phyloP scores from a whole-genome alignment of 2,797 vertebrate species.

The Bradypodion ventrale region DNA sequence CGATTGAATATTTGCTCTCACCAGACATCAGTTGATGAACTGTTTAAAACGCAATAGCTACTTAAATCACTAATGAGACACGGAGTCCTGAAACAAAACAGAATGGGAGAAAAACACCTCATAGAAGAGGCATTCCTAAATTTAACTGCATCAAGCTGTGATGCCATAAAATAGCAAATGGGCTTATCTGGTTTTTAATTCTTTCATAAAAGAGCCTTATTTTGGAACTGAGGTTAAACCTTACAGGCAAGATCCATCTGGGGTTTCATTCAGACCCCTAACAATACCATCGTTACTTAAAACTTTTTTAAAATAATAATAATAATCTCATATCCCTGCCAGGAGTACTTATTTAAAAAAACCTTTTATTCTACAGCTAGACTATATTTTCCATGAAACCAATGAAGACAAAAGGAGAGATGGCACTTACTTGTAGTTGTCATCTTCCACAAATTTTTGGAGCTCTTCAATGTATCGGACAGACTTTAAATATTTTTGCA shows the following conservation, averaged over 20 bases:
- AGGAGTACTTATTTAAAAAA: conserved; percentile 2
- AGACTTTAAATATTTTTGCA: conserved; percentile 94
- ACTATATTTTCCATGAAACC: conserved; percentile 4
- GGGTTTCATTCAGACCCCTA: conserved; percentile 33
- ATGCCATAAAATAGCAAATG: conserved; percentile 12
- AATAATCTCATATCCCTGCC: not conserved
- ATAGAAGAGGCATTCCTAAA: not conserved
- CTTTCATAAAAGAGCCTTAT: not conserved
- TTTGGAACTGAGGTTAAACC: conserved; percentile 11
- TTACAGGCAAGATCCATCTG: conserved; percentile 29
- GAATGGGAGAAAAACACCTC: not conserved
- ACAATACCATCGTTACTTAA: conserved; percentile 27
- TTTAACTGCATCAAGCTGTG: not conserved
- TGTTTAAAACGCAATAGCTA: not conserved
- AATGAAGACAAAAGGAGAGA: conserved; percentile 9
- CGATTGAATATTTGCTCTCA: not conserved
- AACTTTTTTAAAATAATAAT: conserved; percentile 12
- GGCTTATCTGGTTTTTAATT: conserved; percentile 15
- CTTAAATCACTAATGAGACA: not conserved
- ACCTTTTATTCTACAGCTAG: conserved; percentile 17
- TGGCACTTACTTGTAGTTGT: conserved; percentile 92
- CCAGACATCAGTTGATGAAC: not conserved
- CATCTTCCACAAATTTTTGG: conserved; percentile 95
- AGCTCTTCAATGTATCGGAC: conserved; percentile 96
- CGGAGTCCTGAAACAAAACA: not conserved